Base-by-base conservation (phyloP, 2,797 vertebrate species). In the Poliocrania exsul region DNA sequence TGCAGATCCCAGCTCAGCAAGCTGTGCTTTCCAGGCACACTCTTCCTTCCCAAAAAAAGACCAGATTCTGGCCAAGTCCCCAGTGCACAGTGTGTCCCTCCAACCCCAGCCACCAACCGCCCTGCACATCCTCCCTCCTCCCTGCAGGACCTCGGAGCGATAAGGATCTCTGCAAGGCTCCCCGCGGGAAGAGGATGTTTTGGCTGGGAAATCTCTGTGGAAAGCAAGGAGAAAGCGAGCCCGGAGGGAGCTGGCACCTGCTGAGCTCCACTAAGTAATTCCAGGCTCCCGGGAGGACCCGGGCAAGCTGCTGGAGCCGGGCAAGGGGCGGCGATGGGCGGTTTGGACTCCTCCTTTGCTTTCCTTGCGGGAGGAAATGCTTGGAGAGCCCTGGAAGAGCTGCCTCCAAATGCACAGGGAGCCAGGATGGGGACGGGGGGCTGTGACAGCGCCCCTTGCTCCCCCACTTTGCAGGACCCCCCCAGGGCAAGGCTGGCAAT, bases 11-110 rank as follows among this genome's bases (percentile, higher is more conserved):
- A 1, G 47, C 11, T 14, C 60, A n/a, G 72, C 0, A 5, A 73
- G 85, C 85, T 19, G 75, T n/a, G 95, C 95, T 93, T 95, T 96
- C 95, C 96, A 95, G 94, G 92, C 81, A 53, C 81, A 21, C 49
- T 89, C 40, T 77, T 60, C 64, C 89, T 85, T 89, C 94, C 95
- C 93, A 70, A 88, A 65, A 86, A 65, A 4, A 75, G 54, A 33
- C 74, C 5, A 33, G 44, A 49, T 77, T 17, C 89, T 91, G 95
- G 96, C 96, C 57, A 18, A n/a, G 40, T 28, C 92, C 78, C 89
- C 64, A 42, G 70, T 37, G 96, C 66, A 92, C 96, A 96, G 95
- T 16, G 42, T 92, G 96, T 95, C 94, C 95, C 80, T 93, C 26
- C 92, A 78, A 31, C 18, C 46, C 40, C 42, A 0, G 81, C 88